Conservation (phyloP, 37 sponge, comb jelly and placozoan genomes). For the Aphrocallistes beatrix region DNA sequence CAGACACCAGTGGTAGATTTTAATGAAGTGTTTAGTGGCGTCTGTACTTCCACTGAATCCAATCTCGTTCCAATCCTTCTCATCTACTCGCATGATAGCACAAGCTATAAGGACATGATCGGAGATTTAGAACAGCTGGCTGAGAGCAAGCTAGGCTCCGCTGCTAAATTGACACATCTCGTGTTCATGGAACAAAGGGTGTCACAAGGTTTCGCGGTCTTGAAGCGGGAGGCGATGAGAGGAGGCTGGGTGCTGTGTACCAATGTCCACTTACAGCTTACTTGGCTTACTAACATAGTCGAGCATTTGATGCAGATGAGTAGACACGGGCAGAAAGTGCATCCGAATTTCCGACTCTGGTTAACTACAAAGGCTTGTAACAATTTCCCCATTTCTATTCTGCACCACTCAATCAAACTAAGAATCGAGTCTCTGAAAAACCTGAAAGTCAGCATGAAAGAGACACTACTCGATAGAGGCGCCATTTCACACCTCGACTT, state of each 20-base stretch:
- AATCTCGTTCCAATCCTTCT: background rate
- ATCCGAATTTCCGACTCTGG: slow-evolving; percentile 4
- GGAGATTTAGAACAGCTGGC: background rate
- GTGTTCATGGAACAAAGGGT: background rate
- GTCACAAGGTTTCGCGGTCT: background rate
- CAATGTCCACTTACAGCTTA: background rate
- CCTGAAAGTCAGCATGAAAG: background rate
- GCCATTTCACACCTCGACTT: background rate
- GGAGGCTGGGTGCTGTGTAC: background rate
- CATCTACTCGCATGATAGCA: background rate
- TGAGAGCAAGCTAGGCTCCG: background rate
- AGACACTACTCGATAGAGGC: background rate
- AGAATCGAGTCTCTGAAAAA: slow-evolving; percentile 1
- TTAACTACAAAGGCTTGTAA: background rate
- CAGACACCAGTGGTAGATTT: background rate
- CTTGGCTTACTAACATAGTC: background rate
- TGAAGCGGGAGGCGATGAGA: background rate
- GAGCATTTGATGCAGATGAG: background rate
- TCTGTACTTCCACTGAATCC: background rate
- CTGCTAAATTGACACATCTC: background rate
- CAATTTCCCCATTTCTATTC: background rate
- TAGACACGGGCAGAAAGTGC: background rate
- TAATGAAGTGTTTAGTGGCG: background rate
- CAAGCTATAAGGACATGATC: background rate
- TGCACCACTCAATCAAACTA: background rate